phyloP scores from a whole-genome alignment of 2,888 invertebrate genomes.

The Serripes groenlandicus region DNA sequence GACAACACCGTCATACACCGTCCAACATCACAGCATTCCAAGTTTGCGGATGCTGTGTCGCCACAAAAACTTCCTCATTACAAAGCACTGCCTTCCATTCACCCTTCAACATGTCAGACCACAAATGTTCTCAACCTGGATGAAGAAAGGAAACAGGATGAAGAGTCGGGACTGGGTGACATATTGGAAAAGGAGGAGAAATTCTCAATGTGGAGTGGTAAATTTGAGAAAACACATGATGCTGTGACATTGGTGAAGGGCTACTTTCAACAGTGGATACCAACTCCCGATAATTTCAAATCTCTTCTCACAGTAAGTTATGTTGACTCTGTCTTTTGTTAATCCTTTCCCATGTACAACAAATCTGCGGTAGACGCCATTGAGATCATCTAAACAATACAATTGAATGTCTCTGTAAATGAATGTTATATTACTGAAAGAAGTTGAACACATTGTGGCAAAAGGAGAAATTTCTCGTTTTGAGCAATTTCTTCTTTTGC shows the following conservation, averaged over 20 bases:
- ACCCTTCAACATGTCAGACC: constrained; percentile 33
- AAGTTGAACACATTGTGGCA: background rate
- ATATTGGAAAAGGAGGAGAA: constrained; percentile 72
- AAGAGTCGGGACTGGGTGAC: constrained; percentile 51
- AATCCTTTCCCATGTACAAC: too few relatives aligned
- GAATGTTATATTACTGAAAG: too few relatives aligned
- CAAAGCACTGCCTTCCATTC: constrained; percentile 78
- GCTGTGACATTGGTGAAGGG: constrained; percentile 80
- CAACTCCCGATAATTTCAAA: constrained; percentile 78
- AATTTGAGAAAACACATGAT: constrained; percentile 69
- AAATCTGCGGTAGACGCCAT: too few relatives aligned
- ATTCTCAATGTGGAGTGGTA: constrained; percentile 60
- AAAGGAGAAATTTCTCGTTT: background rate
- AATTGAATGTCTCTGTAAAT: too few relatives aligned
- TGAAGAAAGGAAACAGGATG: constrained; percentile 64
- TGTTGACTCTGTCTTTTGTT: background rate
- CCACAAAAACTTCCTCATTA: constrained; percentile 74
- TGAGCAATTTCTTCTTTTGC: background rate
- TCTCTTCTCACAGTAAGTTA: constrained; percentile 67
- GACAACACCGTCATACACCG: constrained; percentile 84
- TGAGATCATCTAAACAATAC: too few relatives aligned
- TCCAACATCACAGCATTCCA: constrained; percentile 77
- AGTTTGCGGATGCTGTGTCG: constrained; percentile 68
- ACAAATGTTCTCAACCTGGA: constrained; percentile 72
- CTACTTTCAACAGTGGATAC: constrained; percentile 81